Conservation (phyloP, 2,113 vertebrate genomes). For the Hirundichthys speculiger region DNA sequence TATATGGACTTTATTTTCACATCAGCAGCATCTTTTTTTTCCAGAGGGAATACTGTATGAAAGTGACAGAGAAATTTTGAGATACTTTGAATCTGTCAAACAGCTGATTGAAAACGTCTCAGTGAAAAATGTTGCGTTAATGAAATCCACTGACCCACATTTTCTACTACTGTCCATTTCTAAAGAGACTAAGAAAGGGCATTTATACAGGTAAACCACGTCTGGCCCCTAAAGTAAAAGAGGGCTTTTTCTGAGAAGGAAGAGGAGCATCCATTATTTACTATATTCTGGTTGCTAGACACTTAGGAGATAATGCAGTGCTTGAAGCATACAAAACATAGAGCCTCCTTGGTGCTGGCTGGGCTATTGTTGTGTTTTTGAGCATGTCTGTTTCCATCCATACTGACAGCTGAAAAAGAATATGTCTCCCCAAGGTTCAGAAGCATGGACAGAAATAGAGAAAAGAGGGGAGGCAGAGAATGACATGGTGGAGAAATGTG, state of each 20-base stretch:
- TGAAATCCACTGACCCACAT: slow-evolving; percentile 78
- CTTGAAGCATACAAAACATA: slow-evolving; percentile 79
- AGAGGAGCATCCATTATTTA: slow-evolving; percentile 78
- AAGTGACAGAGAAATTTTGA: slow-evolving; percentile 64
- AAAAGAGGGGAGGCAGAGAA: slow-evolving; percentile 31
- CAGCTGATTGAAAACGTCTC: slow-evolving; percentile 63
- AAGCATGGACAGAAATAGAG: slow-evolving; percentile 60
- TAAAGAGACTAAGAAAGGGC: slow-evolving; percentile 73
- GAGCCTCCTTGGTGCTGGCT: slow-evolving; percentile 62
- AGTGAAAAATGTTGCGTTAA: slow-evolving; percentile 69
- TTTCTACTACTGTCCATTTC: slow-evolving; percentile 68
- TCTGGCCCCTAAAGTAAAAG: slow-evolving; percentile 75
- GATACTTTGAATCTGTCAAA: slow-evolving; percentile 66
- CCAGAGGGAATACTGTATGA: slow-evolving; percentile 25
- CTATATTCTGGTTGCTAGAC: slow-evolving; percentile 73
- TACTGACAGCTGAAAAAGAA: slow-evolving; percentile 78
- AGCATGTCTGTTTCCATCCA: slow-evolving; percentile 76
- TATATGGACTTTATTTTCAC: slow-evolving; percentile 55
- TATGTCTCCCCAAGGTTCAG: slow-evolving; percentile 72
- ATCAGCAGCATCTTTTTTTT: slow-evolving; percentile 35
- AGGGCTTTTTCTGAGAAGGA: slow-evolving; percentile 62
- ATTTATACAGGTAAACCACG: slow-evolving; percentile 79
- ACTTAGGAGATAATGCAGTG: slow-evolving; percentile 79
- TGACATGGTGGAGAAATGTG: slow-evolving; percentile 28
- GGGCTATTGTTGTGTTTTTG: slow-evolving; percentile 75